Evolutionary conservation across 2,888 invertebrate species (phyloP).

Genomic region (Leuctra nigra): DNA sequence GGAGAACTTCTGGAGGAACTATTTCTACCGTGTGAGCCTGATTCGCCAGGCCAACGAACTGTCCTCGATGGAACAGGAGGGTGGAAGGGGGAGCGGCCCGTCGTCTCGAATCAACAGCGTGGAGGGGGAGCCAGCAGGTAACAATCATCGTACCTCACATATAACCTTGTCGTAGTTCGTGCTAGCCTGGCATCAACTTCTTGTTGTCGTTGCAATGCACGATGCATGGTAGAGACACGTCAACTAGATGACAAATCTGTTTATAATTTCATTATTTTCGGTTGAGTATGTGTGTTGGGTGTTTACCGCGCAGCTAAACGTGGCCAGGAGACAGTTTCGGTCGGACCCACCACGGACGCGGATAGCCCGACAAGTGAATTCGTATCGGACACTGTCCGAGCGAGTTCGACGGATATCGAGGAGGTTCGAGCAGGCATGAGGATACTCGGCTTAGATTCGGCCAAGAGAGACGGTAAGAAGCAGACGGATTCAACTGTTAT

Average conservation of each 20-base stretch:
- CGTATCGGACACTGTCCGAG: constrained; percentile 67
- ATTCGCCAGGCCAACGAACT: constrained; percentile 95
- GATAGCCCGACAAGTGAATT: constrained; percentile 55
- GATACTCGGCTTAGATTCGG: constrained; percentile 57
- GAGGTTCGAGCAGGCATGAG: constrained; percentile 71
- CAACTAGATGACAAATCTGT: no score
- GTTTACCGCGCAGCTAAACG: constrained; percentile 25
- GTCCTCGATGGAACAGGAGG: constrained; percentile 51
- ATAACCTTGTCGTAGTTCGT: no score
- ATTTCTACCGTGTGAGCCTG: constrained; percentile 97
- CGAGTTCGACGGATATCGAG: constrained; percentile 57
- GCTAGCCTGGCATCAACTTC: no score
- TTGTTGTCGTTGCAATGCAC: no score
- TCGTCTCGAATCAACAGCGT: constrained; percentile 27
- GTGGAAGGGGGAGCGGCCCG: constrained; percentile 29
- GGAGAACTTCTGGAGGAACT: constrained; percentile 99
- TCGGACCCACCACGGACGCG: constrained; percentile 18
- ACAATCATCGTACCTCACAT: neutral
- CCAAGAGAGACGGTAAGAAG: constrained; percentile 26
- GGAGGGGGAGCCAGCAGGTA: constrained; percentile 30
- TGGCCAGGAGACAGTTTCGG: constrained; percentile 22
- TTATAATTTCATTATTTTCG: neutral
- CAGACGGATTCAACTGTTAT: no score
- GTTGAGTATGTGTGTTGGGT: constrained; percentile 19
- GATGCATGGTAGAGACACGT: no score